Conservation (phyloP, 2,113 vertebrate genomes). For the Etheostoma spectabile region DNA sequence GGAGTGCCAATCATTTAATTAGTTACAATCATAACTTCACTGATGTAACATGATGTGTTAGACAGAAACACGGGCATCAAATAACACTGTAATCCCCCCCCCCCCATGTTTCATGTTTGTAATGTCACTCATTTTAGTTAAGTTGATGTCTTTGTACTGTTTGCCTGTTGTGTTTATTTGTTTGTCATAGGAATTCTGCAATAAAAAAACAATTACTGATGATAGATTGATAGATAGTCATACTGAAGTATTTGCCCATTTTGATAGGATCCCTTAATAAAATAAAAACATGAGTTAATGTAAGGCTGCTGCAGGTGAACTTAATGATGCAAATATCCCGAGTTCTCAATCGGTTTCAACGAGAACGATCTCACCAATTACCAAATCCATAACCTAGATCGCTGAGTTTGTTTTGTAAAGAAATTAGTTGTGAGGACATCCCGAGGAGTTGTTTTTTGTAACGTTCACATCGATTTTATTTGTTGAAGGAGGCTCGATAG, state of each 20-base stretch:
- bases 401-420: neutral
- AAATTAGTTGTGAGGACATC: too few species aligned
- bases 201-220: too few species aligned
- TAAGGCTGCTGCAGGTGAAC: neutral
- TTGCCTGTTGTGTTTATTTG: too few species aligned
- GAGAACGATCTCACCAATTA: neutral
- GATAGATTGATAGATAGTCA: neutral
- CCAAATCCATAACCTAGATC: too few species aligned
- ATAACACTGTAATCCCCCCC: too few species aligned
- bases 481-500: neutral
- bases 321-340: neutral
- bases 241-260: neutral
- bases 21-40: neutral
- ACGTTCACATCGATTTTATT: neutral
- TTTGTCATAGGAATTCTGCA: too few species aligned
- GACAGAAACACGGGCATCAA: too few species aligned
- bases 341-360: neutral
- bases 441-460: neutral
- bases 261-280: neutral
- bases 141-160: too few species aligned
- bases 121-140: too few species aligned
- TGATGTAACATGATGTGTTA: too few species aligned
- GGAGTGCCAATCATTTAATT: neutral
- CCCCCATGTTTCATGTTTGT: too few species aligned
- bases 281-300: neutral